phyloP scores from a whole-genome alignment of 1,140 invertebrate genomes.

The Papilio xuthus region DNA sequence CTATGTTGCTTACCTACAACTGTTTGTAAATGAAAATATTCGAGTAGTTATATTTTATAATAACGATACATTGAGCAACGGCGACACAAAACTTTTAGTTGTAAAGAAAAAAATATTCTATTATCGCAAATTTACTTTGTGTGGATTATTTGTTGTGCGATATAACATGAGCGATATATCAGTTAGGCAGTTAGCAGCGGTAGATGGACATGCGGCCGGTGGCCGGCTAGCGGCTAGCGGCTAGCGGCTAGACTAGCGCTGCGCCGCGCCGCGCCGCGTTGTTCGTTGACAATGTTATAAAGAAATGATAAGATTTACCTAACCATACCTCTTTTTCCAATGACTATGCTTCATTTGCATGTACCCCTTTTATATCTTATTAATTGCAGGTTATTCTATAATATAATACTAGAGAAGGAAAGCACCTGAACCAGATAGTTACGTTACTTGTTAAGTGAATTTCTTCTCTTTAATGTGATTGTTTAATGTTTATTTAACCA shows the following conservation, averaged over 20 bases:
- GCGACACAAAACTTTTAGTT: conserved; percentile 10
- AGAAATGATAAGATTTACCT: neutral
- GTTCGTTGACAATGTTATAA: neutral
- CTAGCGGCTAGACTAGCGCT: too few relatives aligned
- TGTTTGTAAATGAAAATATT: too few relatives aligned
- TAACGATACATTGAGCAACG: neutral
- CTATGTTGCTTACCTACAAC: too few relatives aligned
- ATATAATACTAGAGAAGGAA: too few relatives aligned
- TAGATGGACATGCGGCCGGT: too few relatives aligned
- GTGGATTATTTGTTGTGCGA: neutral
- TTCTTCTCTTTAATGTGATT: neutral
- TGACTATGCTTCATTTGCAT: neutral
- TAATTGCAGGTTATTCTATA: too few relatives aligned
- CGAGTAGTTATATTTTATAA: too few relatives aligned
- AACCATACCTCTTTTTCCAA: neutral
- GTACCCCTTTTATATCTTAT: neutral
- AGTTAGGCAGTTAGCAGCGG: too few relatives aligned
- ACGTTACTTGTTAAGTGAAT: neutral
- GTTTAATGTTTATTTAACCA: neutral
- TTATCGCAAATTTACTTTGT: neutral
- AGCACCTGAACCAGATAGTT: too few relatives aligned
- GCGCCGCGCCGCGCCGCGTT: too few relatives aligned
- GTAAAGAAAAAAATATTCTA: neutral
- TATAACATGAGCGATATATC: too few relatives aligned
- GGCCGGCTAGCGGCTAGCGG: too few relatives aligned